Evolutionary conservation across 2,113 vertebrate species (phyloP).

Genomic region (Leptobrachium ailaonicum): DNA sequence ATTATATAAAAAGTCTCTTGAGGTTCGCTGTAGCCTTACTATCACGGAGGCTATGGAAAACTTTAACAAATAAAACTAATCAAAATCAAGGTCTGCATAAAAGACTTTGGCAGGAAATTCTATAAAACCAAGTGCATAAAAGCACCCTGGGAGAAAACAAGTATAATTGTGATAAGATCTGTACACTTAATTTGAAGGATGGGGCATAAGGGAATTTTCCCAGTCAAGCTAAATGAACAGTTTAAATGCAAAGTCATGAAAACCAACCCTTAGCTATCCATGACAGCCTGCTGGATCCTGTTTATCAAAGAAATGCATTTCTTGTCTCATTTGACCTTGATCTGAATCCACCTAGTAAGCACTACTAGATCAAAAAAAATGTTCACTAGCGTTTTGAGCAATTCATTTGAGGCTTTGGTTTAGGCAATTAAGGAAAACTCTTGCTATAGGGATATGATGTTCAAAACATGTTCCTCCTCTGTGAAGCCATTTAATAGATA

Average conservation of each 20-base stretch:
- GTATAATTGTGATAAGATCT: background rate
- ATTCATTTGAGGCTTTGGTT: background rate
- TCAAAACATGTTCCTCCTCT: too few relatives aligned
- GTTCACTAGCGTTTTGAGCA: background rate
- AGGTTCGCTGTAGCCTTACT: too few relatives aligned
- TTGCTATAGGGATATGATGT: too few relatives aligned
- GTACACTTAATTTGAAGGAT: background rate
- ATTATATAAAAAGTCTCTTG: too few relatives aligned
- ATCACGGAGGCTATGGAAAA: too few relatives aligned
- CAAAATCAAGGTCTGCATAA: too few relatives aligned
- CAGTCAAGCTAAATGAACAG: background rate
- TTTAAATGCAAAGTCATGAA: conserved; percentile 1
- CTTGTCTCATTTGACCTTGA: background rate
- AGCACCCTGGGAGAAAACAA: background rate
- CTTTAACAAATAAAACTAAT: too few relatives aligned
- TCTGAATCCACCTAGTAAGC: background rate
- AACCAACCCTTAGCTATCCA: background rate
- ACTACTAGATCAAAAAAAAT: background rate
- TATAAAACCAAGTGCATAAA: too few relatives aligned
- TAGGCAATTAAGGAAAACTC: background rate
- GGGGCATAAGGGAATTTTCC: background rate
- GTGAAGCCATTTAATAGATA: too few relatives aligned
- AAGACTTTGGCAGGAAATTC: too few relatives aligned
- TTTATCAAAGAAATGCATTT: background rate
- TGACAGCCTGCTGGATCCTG: background rate